Evolutionary conservation across 2,113 vertebrate species (phyloP).

Genomic region (Brachyhypopomus gauderio): DNA sequence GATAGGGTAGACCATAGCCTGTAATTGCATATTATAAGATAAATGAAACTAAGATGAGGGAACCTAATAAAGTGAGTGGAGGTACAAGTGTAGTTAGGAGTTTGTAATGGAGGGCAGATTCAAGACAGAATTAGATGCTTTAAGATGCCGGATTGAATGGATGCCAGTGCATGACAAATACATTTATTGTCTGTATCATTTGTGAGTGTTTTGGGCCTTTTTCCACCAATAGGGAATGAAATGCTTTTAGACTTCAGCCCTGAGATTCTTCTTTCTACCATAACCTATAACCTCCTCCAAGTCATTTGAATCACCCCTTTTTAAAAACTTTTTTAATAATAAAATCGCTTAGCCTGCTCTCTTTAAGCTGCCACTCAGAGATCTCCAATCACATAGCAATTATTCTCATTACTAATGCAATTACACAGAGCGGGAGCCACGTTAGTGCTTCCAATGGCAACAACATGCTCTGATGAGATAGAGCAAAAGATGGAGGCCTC

Average conservation of each 20-base stretch:
- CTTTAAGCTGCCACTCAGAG: slow-evolving; percentile 10
- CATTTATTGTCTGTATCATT: background rate
- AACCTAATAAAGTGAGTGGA: no score
- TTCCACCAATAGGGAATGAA: background rate
- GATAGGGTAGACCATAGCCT: no score
- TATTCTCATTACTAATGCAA: slow-evolving; percentile 35
- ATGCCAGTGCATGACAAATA: background rate
- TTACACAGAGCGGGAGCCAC: background rate
- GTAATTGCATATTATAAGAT: no score
- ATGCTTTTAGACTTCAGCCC: background rate
- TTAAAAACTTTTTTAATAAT: background rate
- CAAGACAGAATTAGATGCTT: background rate
- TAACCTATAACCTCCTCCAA: background rate
- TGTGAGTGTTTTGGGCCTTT: background rate
- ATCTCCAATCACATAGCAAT: slow-evolving; percentile 31
- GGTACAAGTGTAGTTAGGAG: no score
- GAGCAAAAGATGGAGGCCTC: background rate
- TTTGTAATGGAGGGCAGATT: no score
- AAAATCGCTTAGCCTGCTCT: slow-evolving; percentile 9
- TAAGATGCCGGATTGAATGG: background rate
- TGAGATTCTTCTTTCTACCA: background rate
- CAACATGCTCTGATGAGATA: slow-evolving; percentile 22
- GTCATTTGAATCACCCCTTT: background rate
- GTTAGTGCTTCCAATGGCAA: slow-evolving; percentile 13
- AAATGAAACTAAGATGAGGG: no score